Percentiles rank a stretch among this genome's conserved stretches.
Evolutionary conservation across 2,113 vertebrate genomes (phyloP).

Genomic region (Psilopsiagon aurifrons): DNA sequence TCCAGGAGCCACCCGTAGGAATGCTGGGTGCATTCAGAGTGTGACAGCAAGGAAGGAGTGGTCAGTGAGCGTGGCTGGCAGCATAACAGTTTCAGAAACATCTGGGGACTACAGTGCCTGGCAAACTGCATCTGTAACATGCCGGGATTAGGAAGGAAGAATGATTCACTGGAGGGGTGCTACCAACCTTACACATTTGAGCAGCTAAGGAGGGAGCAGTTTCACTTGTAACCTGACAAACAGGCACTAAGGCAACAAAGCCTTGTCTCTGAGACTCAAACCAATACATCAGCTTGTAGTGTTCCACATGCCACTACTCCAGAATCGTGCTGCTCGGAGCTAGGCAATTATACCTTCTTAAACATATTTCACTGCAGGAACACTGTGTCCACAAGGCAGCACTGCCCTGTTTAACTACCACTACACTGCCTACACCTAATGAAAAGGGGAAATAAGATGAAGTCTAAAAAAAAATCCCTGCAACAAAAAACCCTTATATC

Average conservation of each 20-base stretch:
- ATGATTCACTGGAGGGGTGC: neutral
- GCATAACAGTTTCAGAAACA: neutral
- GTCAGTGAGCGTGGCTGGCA: neutral
- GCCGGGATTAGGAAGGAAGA: neutral
- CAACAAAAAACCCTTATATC: neutral
- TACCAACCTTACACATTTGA: neutral
- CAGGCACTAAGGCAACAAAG: neutral
- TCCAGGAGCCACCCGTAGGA: neutral
- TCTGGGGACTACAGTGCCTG: neutral
- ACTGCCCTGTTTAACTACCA: neutral
- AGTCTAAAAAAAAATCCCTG: neutral
- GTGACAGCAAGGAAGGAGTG: fast-evolving
- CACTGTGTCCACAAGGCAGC: neutral
- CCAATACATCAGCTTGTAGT: neutral
- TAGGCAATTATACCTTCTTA: neutral
- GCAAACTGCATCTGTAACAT: neutral
- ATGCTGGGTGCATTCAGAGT: fast-evolving
- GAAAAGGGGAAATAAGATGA: neutral
- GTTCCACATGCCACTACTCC: neutral
- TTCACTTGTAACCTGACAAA: neutral
- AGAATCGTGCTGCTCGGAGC: neutral
- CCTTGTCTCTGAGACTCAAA: neutral
- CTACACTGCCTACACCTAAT: neutral
- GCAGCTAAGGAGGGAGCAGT: neutral
- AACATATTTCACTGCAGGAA: neutral